phyloP scores from a whole-genome alignment of 2,113 vertebrate genomes.

The Pomatorhinus ruficollis region DNA sequence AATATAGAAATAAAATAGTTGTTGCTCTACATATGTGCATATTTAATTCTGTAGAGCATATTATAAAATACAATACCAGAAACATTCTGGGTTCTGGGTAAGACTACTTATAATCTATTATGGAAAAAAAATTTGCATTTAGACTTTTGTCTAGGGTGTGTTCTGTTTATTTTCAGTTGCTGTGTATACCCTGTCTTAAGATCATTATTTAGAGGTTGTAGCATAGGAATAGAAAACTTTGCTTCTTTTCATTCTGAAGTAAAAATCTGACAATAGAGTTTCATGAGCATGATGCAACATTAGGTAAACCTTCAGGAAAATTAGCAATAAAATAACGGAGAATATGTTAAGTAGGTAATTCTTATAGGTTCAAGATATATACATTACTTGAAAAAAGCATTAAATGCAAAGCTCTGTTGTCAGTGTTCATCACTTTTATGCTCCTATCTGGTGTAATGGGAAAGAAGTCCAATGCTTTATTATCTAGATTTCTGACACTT shows the following conservation, averaged over 20 bases:
- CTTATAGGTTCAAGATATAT: neutral
- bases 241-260: neutral
- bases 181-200: neutral
- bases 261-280: neutral
- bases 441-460: neutral
- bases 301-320: neutral
- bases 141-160: neutral
- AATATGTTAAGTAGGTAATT: neutral
- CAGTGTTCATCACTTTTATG: neutral
- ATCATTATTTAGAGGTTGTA: neutral
- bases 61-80: neutral
- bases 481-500: neutral
- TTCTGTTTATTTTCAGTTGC: neutral
- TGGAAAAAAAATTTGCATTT: neutral
- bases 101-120: neutral
- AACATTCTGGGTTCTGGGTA: neutral
- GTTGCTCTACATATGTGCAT: neutral
- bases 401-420: neutral
- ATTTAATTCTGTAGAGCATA: neutral
- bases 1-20: neutral
- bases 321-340: neutral
- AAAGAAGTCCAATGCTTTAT: neutral
- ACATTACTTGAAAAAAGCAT: neutral
- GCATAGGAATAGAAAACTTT: neutral
- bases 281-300: neutral